These are phyloP conservation scores for Mareca strepera DNA, from an alignment of 2,797 vertebrate species.

Conservation along the genomic window DNA sequence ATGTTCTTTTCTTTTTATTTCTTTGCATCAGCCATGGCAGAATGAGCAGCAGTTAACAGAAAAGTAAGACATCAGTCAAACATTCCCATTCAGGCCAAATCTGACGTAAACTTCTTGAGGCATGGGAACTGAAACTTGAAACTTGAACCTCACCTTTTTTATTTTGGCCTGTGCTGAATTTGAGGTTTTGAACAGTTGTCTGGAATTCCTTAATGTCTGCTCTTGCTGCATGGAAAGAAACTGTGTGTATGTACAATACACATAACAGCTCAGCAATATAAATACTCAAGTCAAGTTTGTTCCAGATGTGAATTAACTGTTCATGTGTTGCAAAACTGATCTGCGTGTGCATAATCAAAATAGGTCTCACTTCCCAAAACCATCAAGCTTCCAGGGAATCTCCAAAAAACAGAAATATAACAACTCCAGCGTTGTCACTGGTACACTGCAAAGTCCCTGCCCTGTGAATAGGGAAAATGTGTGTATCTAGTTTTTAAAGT, in stretches of 20 bases:
- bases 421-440: background rate
- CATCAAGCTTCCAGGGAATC: background rate
- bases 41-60: background rate
- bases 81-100: background rate
- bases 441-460: background rate
- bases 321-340: background rate
- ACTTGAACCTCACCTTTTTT: background rate
- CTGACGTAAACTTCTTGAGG: background rate
- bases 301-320: background rate
- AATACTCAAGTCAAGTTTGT: background rate
- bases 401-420: background rate
- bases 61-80: background rate
- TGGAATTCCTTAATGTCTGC: background rate
- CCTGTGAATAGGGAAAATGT: background rate
- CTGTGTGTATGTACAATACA: background rate
- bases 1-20: background rate
- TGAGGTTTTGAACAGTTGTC: background rate
- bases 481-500: background rate
- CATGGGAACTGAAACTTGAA: background rate
- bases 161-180: background rate
- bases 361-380: background rate
- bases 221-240: background rate
- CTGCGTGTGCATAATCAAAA: background rate
- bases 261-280: background rate
- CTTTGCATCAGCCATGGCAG: background rate